Percentiles rank a stretch among this genome's conserved stretches.
These are phyloP conservation scores for Enoplosus armatus DNA, from an alignment of 2,797 vertebrate genomes.

Conservation along the genomic window DNA sequence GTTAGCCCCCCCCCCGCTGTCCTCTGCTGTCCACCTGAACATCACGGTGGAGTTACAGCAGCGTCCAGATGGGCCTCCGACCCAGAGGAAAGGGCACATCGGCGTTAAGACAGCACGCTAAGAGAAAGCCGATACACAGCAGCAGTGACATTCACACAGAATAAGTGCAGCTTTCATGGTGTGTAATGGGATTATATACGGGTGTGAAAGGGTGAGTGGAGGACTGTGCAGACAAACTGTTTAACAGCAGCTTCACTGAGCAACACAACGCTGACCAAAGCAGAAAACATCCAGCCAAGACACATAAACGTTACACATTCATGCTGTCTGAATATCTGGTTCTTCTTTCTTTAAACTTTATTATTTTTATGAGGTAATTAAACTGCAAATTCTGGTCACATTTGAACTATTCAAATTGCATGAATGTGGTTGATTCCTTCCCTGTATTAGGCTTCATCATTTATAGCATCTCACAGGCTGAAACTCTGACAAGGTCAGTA, in stretches of 20 bases:
- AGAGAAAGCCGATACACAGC: not conserved
- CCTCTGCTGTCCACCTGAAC: slow-evolving; percentile 49
- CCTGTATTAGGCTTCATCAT: not conserved
- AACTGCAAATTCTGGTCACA: not conserved
- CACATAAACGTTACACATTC: slow-evolving; percentile 1
- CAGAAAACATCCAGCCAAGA: slow-evolving; percentile 7
- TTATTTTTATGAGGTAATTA: not conserved
- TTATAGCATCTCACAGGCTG: slow-evolving; percentile 15
- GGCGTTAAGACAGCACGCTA: not conserved
- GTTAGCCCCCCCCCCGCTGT: slow-evolving; percentile 22
- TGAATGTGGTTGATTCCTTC: not conserved
- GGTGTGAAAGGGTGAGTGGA: not conserved
- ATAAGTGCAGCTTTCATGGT: no score
- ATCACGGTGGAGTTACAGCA: not conserved
- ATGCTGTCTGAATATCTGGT: not conserved
- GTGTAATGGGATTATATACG: not conserved
- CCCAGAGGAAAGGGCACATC: slow-evolving; percentile 20
- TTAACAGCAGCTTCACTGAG: not conserved
- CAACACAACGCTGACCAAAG: not conserved
- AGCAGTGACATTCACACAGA: not conserved
- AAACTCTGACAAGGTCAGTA: not conserved
- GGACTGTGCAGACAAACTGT: not conserved
- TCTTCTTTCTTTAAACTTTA: not conserved
- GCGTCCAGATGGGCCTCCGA: slow-evolving; percentile 52
- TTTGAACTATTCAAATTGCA: slow-evolving; percentile 18